phyloP scores from a whole-genome alignment of 2,888 invertebrate species.

The Trichogramma dendrolimi region DNA sequence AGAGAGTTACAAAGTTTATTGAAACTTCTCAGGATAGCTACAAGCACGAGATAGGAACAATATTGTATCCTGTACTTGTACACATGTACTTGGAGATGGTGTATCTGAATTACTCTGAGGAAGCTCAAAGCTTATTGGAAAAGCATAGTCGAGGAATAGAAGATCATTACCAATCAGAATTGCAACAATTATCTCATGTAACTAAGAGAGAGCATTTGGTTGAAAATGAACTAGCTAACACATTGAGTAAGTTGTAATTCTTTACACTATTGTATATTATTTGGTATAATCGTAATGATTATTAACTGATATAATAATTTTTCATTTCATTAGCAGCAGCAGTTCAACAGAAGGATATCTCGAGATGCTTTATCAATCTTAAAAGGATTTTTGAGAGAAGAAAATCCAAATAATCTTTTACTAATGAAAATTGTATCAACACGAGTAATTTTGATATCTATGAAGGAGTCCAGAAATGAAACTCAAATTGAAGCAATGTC shows the following conservation, averaged over 20 bases:
- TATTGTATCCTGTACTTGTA: constrained; percentile 90
- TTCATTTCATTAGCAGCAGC: constrained; percentile 51
- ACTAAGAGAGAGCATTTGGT: constrained; percentile 85
- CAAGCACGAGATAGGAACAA: constrained; percentile 88
- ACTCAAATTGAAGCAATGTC: constrained; percentile 84
- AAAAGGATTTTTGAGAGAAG: constrained; percentile 88
- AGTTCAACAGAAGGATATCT: constrained; percentile 90
- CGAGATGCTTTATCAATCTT: constrained; percentile 87
- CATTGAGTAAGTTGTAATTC: constrained; percentile 60
- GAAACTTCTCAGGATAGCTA: constrained; percentile 89
- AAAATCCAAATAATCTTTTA: constrained; percentile 77
- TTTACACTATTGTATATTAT: constrained; percentile 1
- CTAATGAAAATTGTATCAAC: constrained; percentile 80
- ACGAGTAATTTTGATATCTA: constrained; percentile 90
- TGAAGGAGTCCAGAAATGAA: constrained; percentile 89
- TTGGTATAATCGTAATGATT: too few species aligned
- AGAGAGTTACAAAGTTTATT: constrained; percentile 79
- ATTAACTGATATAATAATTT: too few species aligned
- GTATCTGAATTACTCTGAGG: constrained; percentile 78
- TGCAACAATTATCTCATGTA: constrained; percentile 74
- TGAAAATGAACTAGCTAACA: constrained; percentile 81
- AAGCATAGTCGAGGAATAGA: constrained; percentile 83
- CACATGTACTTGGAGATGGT: constrained; percentile 94
- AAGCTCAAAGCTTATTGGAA: constrained; percentile 77
- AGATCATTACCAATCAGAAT: constrained; percentile 82